A percentile compares a stretch with the other conserved stretches of the same genome.
These are phyloP conservation scores for Aphaenogaster floridana DNA, from an alignment of 1,140 invertebrate genomes.

Conservation along the genomic window DNA sequence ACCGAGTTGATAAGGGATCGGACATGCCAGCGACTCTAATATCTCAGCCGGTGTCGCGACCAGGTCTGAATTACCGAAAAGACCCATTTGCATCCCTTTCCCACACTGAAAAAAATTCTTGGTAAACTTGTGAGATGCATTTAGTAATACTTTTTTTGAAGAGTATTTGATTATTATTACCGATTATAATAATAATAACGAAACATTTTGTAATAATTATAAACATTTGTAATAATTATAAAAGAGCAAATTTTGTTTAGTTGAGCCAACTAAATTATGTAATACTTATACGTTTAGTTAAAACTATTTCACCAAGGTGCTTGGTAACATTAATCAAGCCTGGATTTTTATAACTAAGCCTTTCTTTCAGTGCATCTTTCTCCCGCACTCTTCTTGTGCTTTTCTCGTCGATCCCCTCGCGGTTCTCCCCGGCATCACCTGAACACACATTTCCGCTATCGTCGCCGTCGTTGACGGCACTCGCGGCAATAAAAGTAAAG, in stretches of 20 bases:
- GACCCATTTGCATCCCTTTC: constrained; percentile 53
- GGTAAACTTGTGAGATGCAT: too few relatives aligned
- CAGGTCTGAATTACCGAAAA: constrained; percentile 75
- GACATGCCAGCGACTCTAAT: constrained; percentile 79
- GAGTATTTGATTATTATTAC: too few relatives aligned
- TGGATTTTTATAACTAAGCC: too few relatives aligned
- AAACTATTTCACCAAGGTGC: too few relatives aligned
- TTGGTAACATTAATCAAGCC: too few relatives aligned
- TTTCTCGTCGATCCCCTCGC: background rate
- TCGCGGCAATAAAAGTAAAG: constrained; percentile 30
- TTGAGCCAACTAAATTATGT: too few relatives aligned
- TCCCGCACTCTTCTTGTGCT: background rate
- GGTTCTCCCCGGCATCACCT: background rate
- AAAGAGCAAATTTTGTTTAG: too few relatives aligned
- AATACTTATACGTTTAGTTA: too few relatives aligned
- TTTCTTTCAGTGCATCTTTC: background rate
- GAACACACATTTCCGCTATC: constrained; percentile 3
- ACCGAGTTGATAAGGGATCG: constrained; percentile 74
- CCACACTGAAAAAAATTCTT: background rate
- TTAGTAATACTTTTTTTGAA: too few relatives aligned
- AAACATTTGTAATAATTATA: too few relatives aligned
- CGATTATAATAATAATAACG: too few relatives aligned
- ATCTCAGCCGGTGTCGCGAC: constrained; percentile 81
- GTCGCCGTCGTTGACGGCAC: background rate
- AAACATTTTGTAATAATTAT: too few relatives aligned